Conservation (phyloP, 2,113 vertebrate species). For the Alaudala cheleensis region DNA sequence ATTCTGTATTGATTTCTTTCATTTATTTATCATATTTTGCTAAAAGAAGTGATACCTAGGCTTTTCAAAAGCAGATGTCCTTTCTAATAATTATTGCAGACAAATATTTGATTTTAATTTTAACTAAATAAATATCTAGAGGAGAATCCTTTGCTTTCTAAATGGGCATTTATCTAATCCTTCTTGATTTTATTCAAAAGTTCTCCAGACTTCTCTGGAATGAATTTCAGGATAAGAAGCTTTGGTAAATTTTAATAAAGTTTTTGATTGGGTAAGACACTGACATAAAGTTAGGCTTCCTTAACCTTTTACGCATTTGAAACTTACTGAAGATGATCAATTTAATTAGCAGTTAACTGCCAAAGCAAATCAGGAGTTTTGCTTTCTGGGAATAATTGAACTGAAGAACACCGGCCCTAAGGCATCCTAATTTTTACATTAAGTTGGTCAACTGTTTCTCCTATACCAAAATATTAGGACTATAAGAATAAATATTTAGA, state of each 20-base stretch:
- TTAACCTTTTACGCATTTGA: background rate
- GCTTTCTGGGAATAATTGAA: background rate
- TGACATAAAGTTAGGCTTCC: background rate
- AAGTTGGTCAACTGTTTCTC: background rate
- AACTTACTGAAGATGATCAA: background rate
- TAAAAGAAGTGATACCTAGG: background rate
- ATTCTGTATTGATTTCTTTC: background rate
- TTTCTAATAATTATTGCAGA: background rate
- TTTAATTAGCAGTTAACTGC: background rate
- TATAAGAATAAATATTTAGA: background rate
- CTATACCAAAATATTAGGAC: background rate
- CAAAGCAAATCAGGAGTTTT: background rate
- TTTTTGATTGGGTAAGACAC: background rate
- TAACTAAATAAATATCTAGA: background rate
- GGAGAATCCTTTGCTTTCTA: background rate
- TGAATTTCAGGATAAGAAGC: background rate
- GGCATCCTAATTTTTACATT: background rate
- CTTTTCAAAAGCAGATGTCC: background rate
- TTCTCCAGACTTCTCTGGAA: background rate
- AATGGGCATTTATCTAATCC: background rate
- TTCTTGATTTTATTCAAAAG: background rate
- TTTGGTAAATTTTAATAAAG: background rate
- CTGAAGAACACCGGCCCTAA: background rate
- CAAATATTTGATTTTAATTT: constrained; percentile 6
- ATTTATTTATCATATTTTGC: background rate